Conservation (phyloP, 1,140 invertebrate species). For the Calosoma granatense region DNA sequence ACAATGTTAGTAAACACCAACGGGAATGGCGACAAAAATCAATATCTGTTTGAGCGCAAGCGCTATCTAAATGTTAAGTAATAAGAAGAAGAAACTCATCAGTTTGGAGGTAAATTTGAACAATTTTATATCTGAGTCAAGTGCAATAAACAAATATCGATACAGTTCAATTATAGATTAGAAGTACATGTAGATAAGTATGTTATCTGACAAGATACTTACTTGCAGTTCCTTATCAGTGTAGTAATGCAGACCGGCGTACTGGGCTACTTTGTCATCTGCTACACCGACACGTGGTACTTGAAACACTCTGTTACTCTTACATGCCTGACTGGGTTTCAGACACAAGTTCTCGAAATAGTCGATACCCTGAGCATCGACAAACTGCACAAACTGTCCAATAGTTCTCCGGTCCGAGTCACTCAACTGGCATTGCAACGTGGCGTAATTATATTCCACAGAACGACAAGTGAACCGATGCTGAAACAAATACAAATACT, state of each 20-base stretch:
- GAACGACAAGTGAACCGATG: slow-evolving; percentile 84
- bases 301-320: slow-evolving; percentile 63
- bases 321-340: slow-evolving; percentile 75
- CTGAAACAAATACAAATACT: slow-evolving; percentile 35
- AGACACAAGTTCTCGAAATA: slow-evolving; percentile 94
- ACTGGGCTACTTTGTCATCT: slow-evolving; percentile 82
- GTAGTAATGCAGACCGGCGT: slow-evolving; percentile 84
- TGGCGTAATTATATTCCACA: slow-evolving; percentile 88
- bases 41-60: no score
- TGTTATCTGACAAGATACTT: no score
- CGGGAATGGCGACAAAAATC: no score
- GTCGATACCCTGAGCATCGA: slow-evolving; percentile 83
- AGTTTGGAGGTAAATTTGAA: no score
- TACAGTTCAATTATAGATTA: no score
- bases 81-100: no score
- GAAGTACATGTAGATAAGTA: no score
- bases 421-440: slow-evolving; percentile 79
- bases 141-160: no score
- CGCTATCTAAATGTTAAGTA: no score
- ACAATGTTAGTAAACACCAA: no score
- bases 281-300: slow-evolving; percentile 77
- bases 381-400: slow-evolving; percentile 71
- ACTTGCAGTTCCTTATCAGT: slow-evolving; percentile 85
- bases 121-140: no score
- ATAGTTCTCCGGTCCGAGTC: slow-evolving; percentile 79